Percentiles rank a stretch among this genome's conserved stretches.
phyloP scores from a whole-genome alignment of 2,797 vertebrate genomes.

The Pseudomugil tenellus region DNA sequence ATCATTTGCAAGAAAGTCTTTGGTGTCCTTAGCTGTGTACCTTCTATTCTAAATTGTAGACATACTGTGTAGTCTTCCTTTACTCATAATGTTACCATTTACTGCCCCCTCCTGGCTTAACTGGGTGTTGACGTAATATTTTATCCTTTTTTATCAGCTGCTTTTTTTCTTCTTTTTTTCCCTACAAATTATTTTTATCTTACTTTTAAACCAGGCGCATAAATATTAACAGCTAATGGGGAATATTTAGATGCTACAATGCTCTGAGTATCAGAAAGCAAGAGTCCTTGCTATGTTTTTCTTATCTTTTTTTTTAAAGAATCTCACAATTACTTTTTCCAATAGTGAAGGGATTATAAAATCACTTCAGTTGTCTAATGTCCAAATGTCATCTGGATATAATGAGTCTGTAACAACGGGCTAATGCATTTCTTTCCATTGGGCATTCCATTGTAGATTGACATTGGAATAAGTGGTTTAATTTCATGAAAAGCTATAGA shows the following conservation, averaged over 20 bases:
- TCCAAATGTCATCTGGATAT: constrained; percentile 53
- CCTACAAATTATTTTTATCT: background rate
- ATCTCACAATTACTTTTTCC: constrained; percentile 28
- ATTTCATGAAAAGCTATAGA: constrained; percentile 63
- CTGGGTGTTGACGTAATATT: constrained; percentile 30
- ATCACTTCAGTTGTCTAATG: constrained; percentile 28
- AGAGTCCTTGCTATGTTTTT: background rate
- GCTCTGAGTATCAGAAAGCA: constrained; percentile 5
- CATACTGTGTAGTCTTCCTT: constrained; percentile 19
- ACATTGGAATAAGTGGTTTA: constrained; percentile 66
- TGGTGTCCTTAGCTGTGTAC: constrained; percentile 3
- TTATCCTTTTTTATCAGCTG: background rate
- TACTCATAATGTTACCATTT: constrained; percentile 40
- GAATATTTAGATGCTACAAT: background rate
- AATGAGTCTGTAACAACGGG: constrained; percentile 40
- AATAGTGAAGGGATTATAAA: constrained; percentile 12
- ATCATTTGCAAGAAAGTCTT: constrained; percentile 2
- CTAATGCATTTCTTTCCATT: constrained; percentile 48
- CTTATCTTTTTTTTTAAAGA: constrained; percentile 20
- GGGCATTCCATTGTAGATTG: constrained; percentile 55
- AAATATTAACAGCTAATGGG: background rate
- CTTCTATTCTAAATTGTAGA: constrained; percentile 3
- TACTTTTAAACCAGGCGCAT: background rate
- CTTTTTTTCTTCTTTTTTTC: background rate
- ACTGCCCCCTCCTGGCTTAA: constrained; percentile 55